Percentiles rank a stretch among this genome's conserved stretches.
Evolutionary conservation across 2,888 invertebrate species (phyloP).

Genomic region (Torymus tubicola): DNA sequence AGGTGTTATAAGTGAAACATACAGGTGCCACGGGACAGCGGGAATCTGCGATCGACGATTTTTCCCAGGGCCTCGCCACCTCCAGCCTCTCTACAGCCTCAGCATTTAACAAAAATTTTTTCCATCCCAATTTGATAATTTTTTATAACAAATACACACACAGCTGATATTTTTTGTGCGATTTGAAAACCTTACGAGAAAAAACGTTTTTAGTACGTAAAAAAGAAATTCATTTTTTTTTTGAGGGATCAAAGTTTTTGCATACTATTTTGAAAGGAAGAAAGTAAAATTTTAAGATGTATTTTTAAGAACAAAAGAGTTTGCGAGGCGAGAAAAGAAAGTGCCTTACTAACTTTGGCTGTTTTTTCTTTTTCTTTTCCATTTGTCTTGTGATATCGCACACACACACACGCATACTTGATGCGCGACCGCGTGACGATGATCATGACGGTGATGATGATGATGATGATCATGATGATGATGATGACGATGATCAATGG

Average conservation of each 20-base stretch:
- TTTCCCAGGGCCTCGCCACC: conserved; percentile 63
- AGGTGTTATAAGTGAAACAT: conserved; percentile 20
- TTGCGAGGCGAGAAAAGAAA: conserved; percentile 8
- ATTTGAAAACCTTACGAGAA: conserved; percentile 49
- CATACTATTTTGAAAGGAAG: conserved; percentile 36
- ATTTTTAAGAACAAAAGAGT: conserved; percentile 39
- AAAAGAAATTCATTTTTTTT: conserved; percentile 5
- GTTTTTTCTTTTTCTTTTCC: conserved; percentile 82
- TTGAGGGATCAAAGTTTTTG: conserved; percentile 1
- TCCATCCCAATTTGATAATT: background rate
- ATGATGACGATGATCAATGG: conserved; percentile 57
- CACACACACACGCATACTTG: conserved; percentile 58
- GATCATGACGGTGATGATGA: conserved; percentile 9
- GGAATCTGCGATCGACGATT: conserved; percentile 62
- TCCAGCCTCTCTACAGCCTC: conserved; percentile 65
- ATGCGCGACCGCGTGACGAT: conserved; percentile 11
- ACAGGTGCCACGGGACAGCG: conserved; percentile 59
- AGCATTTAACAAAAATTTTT: conserved; percentile 46
- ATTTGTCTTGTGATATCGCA: conserved; percentile 77
- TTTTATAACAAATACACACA: background rate
- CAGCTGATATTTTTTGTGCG: conserved; percentile 7
- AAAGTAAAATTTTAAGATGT: conserved; percentile 12
- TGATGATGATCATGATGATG: conserved; percentile 17
- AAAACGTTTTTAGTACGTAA: conserved; percentile 52
- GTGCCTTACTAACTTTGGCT: conserved; percentile 80